Percentiles rank a stretch among this genome's conserved stretches.
These are phyloP conservation scores for human DNA, from an alignment of 2,113 vertebrate genomes.

Conservation along the genomic window GRCh38 chr7:109892001-109892500, in stretches of 20 bases:
- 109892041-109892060: neutral
- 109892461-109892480: neutral
- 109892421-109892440: neutral
- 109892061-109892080: neutral
- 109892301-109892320: neutral
- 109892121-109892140: neutral
- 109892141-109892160: neutral
- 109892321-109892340: neutral
- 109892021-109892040: neutral
- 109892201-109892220: neutral
- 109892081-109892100: neutral
- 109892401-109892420: neutral
- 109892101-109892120: neutral
- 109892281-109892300: neutral
- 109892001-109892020: neutral
- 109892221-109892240: neutral
- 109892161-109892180: neutral
- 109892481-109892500: neutral
- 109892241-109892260: neutral
- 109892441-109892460: neutral
- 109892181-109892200: neutral
- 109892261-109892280: neutral
- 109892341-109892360: neutral
- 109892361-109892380: neutral
- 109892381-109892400: neutral